Evolutionary conservation across 2,797 vertebrate genomes (phyloP), one percentile per base, ranked within the genome.

Genomic region (Acropternis orthonyx): DNA sequence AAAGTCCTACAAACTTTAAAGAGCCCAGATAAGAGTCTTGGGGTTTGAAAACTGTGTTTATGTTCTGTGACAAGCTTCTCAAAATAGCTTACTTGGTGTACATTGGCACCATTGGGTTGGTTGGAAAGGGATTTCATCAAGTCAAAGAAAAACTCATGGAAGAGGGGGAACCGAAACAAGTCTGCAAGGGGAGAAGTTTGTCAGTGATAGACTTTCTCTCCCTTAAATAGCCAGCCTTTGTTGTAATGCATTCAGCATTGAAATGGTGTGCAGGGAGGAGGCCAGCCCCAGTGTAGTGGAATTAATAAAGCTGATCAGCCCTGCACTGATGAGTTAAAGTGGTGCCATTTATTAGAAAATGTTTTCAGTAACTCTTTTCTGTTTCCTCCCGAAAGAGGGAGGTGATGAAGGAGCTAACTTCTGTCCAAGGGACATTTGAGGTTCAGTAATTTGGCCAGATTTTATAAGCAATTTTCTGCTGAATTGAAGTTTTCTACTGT

Each of bases 291-390:
- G 12, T 27, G 32, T 5, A 43, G 18, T 49, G 32, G 49, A 67
- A 72, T 83, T 88, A 71, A 67, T 80, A 56, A 79, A 77, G 59
- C 49, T 65, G 61, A 37, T 91, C 72, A 69, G 37, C 72, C 85
- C 87, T 3, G 2, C 61, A 43, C 27, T 74, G 34, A 26, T 30
- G 32, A 41, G 39, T 55, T 83, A 11, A 79, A 94, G 26, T 71
- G 44, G 9, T 91, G 72, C 41, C 36, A 61, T 71, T 88, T 48
- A 51, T 37, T 92, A 72, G 32, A 30, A 91, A 58, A 80, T 77
- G 24, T 80, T 91, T 68, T 85, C 19, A 80, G 39, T 67, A 52
- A 28, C 20, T 44, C 61, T 84, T 21, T 43, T 92, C 43, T 80
- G 13, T 83, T 89, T 87, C 49, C 28, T 81, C 28, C 67, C 63